Conservation (phyloP, 2,113 vertebrate species). For the Bothrops jararaca region DNA sequence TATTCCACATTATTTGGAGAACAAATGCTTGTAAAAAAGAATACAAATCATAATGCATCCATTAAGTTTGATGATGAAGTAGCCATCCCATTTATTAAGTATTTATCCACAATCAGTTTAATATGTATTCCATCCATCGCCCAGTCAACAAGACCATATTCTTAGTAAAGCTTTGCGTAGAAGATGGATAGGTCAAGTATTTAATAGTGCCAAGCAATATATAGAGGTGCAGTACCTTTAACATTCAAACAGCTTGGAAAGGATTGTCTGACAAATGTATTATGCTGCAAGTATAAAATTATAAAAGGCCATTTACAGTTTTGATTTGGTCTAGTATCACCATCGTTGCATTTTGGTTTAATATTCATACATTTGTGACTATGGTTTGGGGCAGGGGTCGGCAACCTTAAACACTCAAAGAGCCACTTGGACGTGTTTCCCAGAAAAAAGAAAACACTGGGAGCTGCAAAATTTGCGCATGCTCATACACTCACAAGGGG, state of each 20-base stretch:
- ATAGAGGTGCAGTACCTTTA: background rate
- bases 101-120: background rate
- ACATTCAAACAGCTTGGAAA: background rate
- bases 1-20: background rate
- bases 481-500: too few species aligned
- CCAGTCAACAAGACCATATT: background rate
- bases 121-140: background rate
- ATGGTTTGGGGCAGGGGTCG: background rate
- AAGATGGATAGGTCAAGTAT: background rate
- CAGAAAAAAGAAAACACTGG: too few species aligned
- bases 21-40: background rate
- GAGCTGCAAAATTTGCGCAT: too few species aligned
- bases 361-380: background rate
- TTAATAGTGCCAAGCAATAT: background rate
- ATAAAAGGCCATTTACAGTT: background rate
- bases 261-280: background rate
- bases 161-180: background rate
- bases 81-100: background rate
- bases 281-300: background rate
- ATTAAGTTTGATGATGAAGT: background rate
- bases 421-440: too few species aligned
- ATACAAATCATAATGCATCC: background rate
- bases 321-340: background rate
- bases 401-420: too few species aligned
- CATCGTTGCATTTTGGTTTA: background rate